These are phyloP conservation scores for Cinara cedri DNA, from an alignment of 2,888 invertebrate genomes.

Conservation along the genomic window DNA sequence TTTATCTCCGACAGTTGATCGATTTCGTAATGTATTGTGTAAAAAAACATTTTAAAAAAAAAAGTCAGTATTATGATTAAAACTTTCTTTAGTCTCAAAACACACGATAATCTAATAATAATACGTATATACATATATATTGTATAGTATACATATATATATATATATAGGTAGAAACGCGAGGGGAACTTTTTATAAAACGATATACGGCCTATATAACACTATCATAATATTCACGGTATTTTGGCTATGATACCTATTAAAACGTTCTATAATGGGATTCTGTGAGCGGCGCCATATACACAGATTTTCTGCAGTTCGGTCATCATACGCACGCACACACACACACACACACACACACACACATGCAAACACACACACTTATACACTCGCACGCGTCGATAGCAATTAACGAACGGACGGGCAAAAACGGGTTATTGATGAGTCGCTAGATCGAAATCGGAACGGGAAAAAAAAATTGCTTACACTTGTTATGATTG, in stretches of 20 bases:
- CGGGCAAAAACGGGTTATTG: constrained; percentile 4
- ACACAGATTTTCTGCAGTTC: background rate
- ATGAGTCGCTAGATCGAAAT: constrained; percentile 22
- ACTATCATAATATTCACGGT: constrained; percentile 18
- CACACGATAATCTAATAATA: constrained; percentile 31
- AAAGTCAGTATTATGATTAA: background rate
- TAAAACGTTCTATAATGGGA: constrained; percentile 46
- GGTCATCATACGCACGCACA: background rate
- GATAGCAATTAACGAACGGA: constrained; percentile 15
- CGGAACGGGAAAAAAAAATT: too few relatives aligned
- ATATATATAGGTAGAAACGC: background rate
- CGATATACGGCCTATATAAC: background rate
- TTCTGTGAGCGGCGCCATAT: background rate
- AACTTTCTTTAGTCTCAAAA: constrained; percentile 16
- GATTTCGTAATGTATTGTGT: background rate
- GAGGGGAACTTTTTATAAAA: constrained; percentile 16
- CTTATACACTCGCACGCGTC: too few relatives aligned
- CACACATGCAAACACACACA: too few relatives aligned
- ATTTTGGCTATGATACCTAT: constrained; percentile 51
- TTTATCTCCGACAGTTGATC: constrained; percentile 38
- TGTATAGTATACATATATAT: too few relatives aligned
- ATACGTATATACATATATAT: too few relatives aligned
- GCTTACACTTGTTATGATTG: too few relatives aligned
- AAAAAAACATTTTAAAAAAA: background rate
- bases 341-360: too few relatives aligned